Conservation (phyloP, 2,888 invertebrate genomes). For the Tillus elongatus region DNA sequence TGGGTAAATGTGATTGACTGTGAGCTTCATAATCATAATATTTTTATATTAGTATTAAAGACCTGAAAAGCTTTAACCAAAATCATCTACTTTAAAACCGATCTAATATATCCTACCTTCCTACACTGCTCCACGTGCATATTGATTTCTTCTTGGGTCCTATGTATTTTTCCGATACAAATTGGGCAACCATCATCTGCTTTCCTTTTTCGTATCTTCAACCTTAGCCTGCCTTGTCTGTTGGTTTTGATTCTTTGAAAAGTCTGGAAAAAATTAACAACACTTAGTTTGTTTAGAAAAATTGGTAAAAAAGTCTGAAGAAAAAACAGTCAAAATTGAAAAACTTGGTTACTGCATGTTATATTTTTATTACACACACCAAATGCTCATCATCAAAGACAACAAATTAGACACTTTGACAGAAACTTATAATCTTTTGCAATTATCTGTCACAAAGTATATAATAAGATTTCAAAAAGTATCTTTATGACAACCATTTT, state of each 20-base stretch:
- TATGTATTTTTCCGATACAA: constrained; percentile 49
- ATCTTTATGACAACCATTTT: too few species aligned
- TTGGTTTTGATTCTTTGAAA: constrained; percentile 63
- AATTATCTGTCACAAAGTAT: too few species aligned
- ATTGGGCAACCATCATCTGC: constrained; percentile 59
- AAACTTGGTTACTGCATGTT: too few species aligned
- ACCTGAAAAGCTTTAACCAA: too few species aligned
- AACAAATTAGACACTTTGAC: too few species aligned
- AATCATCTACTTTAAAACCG: constrained; percentile 6
- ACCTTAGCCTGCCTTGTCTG: constrained; percentile 56
- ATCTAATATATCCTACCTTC: constrained; percentile 38
- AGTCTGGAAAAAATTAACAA: constrained; percentile 45
- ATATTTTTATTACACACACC: too few species aligned
- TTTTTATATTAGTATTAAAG: too few species aligned
- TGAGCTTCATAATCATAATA: not conserved
- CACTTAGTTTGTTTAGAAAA: constrained; percentile 5
- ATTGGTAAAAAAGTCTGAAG: too few species aligned
- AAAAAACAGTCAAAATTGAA: too few species aligned
- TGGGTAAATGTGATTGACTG: not conserved
- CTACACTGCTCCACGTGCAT: constrained; percentile 56
- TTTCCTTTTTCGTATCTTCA: constrained; percentile 59
- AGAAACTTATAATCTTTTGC: too few species aligned
- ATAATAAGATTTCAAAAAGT: too few species aligned
- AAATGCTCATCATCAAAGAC: too few species aligned
- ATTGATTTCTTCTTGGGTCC: constrained; percentile 52